Evolutionary conservation across 1,140 invertebrate genomes (phyloP).

Genomic region (Gonioctena quinquepunctata): DNA sequence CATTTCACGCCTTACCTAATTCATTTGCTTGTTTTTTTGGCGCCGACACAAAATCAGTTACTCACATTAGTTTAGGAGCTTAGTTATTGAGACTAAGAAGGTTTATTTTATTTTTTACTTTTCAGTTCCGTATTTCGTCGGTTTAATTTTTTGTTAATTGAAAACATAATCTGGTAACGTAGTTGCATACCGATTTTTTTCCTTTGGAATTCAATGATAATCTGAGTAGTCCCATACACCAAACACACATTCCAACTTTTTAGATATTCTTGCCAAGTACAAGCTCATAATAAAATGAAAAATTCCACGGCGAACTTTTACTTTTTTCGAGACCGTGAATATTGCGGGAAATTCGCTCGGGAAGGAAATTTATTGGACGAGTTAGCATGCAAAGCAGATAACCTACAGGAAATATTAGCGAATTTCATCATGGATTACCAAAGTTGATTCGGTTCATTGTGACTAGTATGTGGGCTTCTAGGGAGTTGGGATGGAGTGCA

Average conservation of each 20-base stretch:
- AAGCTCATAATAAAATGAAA: neutral
- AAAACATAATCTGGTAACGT: too few relatives aligned
- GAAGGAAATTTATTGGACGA: neutral
- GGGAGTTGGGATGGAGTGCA: neutral
- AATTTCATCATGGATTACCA: neutral
- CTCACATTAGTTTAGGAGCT: too few relatives aligned
- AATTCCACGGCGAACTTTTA: neutral
- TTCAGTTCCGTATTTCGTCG: too few relatives aligned
- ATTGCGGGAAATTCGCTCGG: neutral
- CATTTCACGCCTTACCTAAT: too few relatives aligned
- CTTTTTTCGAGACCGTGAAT: neutral
- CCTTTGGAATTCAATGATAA: too few relatives aligned
- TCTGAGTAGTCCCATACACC: too few relatives aligned
- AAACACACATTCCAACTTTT: neutral
- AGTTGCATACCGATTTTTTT: too few relatives aligned
- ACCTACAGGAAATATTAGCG: neutral
- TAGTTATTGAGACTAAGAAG: too few relatives aligned
- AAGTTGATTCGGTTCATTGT: neutral
- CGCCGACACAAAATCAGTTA: too few relatives aligned
- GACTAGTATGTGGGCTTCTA: neutral
- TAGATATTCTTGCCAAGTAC: neutral
- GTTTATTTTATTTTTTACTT: too few relatives aligned
- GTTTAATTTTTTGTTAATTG: too few relatives aligned
- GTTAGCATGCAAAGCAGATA: neutral
- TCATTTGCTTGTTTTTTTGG: too few relatives aligned